Percentiles rank a stretch among this genome's conserved stretches.
phyloP scores from a whole-genome alignment of 2,113 vertebrate species.

The Struthidea cinerea region DNA sequence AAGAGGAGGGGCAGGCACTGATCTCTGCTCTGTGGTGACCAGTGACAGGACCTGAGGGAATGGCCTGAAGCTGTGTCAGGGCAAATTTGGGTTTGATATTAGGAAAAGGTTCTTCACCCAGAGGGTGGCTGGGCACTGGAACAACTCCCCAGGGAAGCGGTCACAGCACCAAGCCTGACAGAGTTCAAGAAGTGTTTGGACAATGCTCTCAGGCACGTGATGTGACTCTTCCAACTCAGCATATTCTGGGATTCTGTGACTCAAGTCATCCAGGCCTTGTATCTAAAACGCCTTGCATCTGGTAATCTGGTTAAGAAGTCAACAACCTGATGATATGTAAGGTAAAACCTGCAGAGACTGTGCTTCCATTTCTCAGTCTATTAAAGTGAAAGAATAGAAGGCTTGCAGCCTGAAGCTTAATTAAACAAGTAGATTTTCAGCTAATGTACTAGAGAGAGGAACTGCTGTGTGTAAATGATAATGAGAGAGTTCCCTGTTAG shows the following conservation, averaged over 20 bases:
- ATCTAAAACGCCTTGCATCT: neutral
- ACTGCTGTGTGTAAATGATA: neutral
- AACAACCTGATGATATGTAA: neutral
- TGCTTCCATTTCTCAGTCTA: neutral
- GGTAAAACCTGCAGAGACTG: neutral
- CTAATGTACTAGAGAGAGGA: neutral
- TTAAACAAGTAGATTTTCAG: conserved; percentile 39
- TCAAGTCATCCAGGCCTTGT: neutral
- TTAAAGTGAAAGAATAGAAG: conserved; percentile 16
- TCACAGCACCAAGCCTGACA: too few species aligned
- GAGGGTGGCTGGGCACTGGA: accelerated
- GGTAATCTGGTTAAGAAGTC: neutral
- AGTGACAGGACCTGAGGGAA: neutral
- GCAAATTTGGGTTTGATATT: accelerated
- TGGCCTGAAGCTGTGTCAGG: neutral
- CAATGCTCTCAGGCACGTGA: accelerated
- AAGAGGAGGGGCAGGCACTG: neutral
- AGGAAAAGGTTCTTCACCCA: neutral
- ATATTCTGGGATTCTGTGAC: neutral
- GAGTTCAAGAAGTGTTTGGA: accelerated
- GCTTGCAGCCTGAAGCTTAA: conserved; percentile 36
- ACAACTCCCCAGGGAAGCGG: neutral
- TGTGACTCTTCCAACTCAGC: neutral
- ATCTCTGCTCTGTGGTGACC: neutral
- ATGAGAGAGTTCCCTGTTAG: neutral